Conservation (phyloP, 2,113 vertebrate genomes). For the Coryphaenoides rupestris region DNA sequence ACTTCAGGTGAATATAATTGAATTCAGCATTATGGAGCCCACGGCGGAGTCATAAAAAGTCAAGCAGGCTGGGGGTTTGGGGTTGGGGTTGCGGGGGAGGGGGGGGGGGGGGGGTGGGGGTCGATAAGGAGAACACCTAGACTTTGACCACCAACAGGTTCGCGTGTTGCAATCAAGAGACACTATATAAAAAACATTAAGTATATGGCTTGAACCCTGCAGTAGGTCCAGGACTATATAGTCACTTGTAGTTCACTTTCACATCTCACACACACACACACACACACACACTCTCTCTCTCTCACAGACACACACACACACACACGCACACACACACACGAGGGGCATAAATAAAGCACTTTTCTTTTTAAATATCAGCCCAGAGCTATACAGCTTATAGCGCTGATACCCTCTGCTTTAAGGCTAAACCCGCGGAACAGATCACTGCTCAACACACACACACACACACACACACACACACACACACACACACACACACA, state of each 20-base stretch:
- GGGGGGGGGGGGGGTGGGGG: too few relatives aligned
- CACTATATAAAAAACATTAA: too few relatives aligned
- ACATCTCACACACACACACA: constrained; percentile 16
- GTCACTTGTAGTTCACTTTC: constrained; percentile 48
- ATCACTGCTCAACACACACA: constrained; percentile 48
- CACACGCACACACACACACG: constrained; percentile 31
- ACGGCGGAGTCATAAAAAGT: constrained; percentile 63
- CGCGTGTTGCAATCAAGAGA: too few relatives aligned
- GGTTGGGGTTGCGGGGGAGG: too few relatives aligned
- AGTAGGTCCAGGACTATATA: constrained; percentile 62
- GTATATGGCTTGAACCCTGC: constrained; percentile 69
- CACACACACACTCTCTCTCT: constrained; percentile 7
- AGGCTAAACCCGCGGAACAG: constrained; percentile 59
- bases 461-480: constrained; percentile 20
- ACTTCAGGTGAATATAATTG: constrained; percentile 70
- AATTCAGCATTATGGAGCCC: constrained; percentile 69
- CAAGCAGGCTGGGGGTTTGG: too few relatives aligned
- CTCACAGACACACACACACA: too few relatives aligned
- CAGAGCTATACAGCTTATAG: constrained; percentile 63
- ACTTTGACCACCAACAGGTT: too few relatives aligned
- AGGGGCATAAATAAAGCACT: constrained; percentile 42
- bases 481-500: constrained; percentile 14
- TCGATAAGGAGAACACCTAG: too few relatives aligned
- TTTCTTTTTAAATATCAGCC: constrained; percentile 65
- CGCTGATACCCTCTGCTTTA: constrained; percentile 61